Conservation (phyloP, 2,797 vertebrate genomes). For the Champsocephalus gunnari region DNA sequence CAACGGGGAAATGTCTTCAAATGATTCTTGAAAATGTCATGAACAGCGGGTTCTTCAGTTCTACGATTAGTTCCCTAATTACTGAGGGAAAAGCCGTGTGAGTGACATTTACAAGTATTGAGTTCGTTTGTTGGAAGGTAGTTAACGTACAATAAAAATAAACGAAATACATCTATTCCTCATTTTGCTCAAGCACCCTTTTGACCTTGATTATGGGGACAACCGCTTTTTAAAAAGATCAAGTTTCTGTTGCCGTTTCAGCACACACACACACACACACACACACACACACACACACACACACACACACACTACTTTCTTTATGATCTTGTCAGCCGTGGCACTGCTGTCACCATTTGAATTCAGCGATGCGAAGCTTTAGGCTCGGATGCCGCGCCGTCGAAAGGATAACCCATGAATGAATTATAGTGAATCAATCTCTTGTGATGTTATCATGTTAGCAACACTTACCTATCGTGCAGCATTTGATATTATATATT, state of each 20-base stretch:
- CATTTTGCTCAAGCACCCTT: background rate
- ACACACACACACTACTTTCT: background rate
- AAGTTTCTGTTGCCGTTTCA: conserved; percentile 14
- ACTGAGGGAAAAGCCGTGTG: background rate
- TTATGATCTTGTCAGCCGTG: conserved; percentile 37
- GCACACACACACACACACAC: background rate
- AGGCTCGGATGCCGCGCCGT: conserved; percentile 28
- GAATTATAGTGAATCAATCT: background rate
- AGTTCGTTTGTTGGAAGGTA: background rate
- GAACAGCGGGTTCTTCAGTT: background rate
- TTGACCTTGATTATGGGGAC: conserved; percentile 6
- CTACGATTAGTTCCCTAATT: background rate
- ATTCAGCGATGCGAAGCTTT: conserved; percentile 21
- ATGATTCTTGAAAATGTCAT: background rate
- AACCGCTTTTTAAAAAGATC: conserved; percentile 7
- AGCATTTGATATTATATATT: too few relatives aligned
- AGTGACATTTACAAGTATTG: background rate
- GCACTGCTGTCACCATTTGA: conserved; percentile 27
- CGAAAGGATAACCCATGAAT: conserved; percentile 24
- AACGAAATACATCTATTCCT: background rate
- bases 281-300: background rate
- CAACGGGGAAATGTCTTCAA: background rate
- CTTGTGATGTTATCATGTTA: background rate
- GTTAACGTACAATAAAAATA: background rate
- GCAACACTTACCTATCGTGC: too few relatives aligned